Base-by-base conservation (phyloP, 2,888 invertebrate species). In the Xanthia togata region DNA sequence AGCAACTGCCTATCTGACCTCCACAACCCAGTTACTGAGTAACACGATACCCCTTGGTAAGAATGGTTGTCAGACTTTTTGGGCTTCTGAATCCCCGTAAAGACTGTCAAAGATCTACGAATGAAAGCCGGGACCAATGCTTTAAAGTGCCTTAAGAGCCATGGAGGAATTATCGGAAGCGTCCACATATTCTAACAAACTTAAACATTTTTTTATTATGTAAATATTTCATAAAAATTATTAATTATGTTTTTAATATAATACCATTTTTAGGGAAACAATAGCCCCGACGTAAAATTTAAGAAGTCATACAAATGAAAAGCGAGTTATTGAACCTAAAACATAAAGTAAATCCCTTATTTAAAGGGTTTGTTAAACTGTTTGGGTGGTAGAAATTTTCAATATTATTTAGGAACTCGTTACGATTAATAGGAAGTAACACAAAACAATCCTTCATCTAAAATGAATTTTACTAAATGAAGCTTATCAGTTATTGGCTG, bases 301-400 rank as follows among this genome's bases (percentile, higher is more conserved):
- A 62, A 8, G 65, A 82, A 70, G 35, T 65, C 64, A 14, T 47
- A 65, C 57, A 65, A 70, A 63, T 53, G 35, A 67, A 82, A 73
- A 71, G 41, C 12, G 57, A 75, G 41, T 72, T 72, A 59, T 69
- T 76, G 64, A 69, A 74, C n/a, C 64, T 47, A n/a, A 44, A 73
- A 55, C 69, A 63, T 65, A 57, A n/a, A 53, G 50, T 38, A 69
- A 77, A 57, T 6, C 12, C 2, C 2, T n/a, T 62, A 55, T 47
- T 26, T 20, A 67, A 63, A 75, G 41, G 72, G 62, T 70, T 82
- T 63, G 57, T 72, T 70, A 41, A 53, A 20, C n/a, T 47, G 64
- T 65, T 65, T 60, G 26, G n/a, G 26, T 50, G 14, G 23, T 62
- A 9, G 6, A 38, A 2, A 59, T 63, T 59, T 74, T 35, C 35